Percentiles rank a stretch among this genome's conserved stretches.
Evolutionary conservation across 2,113 vertebrate species (phyloP).

Genomic region (Toxostoma redivivum): DNA sequence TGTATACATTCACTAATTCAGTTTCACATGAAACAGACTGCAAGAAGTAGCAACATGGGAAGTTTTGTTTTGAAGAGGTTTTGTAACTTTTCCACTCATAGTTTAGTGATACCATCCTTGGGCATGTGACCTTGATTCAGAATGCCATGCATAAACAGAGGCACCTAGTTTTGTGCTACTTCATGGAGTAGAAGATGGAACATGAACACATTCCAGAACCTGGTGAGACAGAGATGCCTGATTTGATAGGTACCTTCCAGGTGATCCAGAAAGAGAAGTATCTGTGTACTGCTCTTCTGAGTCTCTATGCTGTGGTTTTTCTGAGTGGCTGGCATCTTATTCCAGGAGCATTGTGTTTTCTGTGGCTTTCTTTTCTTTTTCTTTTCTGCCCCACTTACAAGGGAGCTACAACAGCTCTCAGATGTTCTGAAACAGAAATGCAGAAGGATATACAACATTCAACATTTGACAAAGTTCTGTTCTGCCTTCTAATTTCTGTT

Average conservation of each 20-base stretch:
- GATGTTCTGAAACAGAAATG: neutral
- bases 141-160: neutral
- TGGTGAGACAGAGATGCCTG: neutral
- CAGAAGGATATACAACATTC: neutral
- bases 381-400: neutral
- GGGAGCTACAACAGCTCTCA: neutral
- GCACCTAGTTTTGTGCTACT: neutral
- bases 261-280: neutral
- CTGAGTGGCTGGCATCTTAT: neutral
- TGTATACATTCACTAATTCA: neutral
- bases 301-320: neutral
- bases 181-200: neutral
- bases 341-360: neutral
- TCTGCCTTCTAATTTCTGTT: neutral
- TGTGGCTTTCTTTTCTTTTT: neutral
- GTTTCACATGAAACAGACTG: neutral
- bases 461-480: neutral
- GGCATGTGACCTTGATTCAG: neutral
- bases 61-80: neutral
- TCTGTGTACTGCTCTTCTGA: neutral
- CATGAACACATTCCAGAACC: neutral
- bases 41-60: neutral
- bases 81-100: neutral
- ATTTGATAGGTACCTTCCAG: neutral
- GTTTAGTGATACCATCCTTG: neutral